Base-by-base conservation (phyloP, 2,113 vertebrate genomes). In the Ursus arctos region DNA sequence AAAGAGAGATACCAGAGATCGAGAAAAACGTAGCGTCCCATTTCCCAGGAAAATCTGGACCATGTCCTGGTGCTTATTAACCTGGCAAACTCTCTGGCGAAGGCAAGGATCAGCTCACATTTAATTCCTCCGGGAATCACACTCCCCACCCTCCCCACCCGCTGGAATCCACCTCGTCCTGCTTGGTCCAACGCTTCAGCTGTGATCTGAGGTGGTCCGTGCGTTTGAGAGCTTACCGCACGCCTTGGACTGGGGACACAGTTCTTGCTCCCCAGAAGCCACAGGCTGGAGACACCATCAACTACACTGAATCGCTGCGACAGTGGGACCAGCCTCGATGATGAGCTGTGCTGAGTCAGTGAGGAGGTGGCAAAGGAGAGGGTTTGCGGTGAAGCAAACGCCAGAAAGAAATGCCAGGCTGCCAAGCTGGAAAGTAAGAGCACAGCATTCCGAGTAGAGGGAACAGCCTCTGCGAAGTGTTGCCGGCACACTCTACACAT, bases 31-130 rank as follows among this genome's bases (percentile, higher is more conserved):
- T 21, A 14, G 12, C 16, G 24, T 77, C 80, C 40, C 24, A 2
- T 22, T 57, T 96, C 40, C 76, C 79, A 79, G 83, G n/a, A 67
- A 84, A 88, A 88, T 19, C 61, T 92, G 88, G 76, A 57, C 81
- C 80, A 57, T 7, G 6, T 84, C 51, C 69, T 92, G 28, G 49
- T 28, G 43, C 67, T 74, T 33, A 55, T 2, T 28, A 51, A 47
- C 22, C 18, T 13, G 40, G 69, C 7, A 76, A n/a, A 51, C 26
- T 36, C n/a, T 11, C 40, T 22, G 40, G 72, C 72, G 15, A 53
- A 36, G 28, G 33, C 69, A 47, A n/a, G 63, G 81, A 88, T 40
- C 69, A 67, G 59, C 61, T 69, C 59, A 71, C 36, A 49, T 10
- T 79, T 47, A 76, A n/a, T 51, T 76, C 72, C 76, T 83, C 55